A percentile compares a stretch with the other conserved stretches of the same genome.
These are phyloP conservation scores for Eremobia ochroleuca DNA, from an alignment of 2,888 invertebrate species.

Conservation along the genomic window DNA sequence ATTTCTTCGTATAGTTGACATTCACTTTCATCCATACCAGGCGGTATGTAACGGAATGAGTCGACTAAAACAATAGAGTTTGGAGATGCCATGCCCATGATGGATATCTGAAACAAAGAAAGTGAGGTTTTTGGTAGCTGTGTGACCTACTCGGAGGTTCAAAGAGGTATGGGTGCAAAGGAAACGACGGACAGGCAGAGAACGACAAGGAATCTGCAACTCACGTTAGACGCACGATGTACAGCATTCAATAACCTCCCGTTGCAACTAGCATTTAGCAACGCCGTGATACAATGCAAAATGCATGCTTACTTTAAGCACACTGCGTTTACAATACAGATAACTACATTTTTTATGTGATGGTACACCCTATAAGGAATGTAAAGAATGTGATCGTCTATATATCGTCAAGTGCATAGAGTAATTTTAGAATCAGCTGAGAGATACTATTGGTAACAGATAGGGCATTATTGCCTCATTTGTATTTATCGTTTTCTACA, in stretches of 20 bases:
- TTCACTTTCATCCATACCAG: constrained; percentile 62
- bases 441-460: too few species aligned
- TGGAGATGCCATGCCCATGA: constrained; percentile 71
- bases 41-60: constrained; percentile 79
- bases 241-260: neutral
- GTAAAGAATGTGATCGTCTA: too few species aligned
- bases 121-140: constrained; percentile 3
- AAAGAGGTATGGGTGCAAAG: neutral
- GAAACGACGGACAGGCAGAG: neutral
- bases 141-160: neutral
- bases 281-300: neutral
- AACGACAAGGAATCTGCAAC: neutral
- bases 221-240: neutral
- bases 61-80: constrained; percentile 75
- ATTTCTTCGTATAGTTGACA: constrained; percentile 72
- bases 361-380: too few species aligned
- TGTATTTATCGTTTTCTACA: too few species aligned
- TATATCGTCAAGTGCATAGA: too few species aligned
- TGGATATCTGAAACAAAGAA: constrained; percentile 75
- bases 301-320: neutral
- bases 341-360: too few species aligned
- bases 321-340: neutral
- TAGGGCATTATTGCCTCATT: too few species aligned
- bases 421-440: too few species aligned
- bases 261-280: neutral